Evolutionary conservation across 2,888 invertebrate genomes (phyloP).

Genomic region (Protophormia terraenovae): DNA sequence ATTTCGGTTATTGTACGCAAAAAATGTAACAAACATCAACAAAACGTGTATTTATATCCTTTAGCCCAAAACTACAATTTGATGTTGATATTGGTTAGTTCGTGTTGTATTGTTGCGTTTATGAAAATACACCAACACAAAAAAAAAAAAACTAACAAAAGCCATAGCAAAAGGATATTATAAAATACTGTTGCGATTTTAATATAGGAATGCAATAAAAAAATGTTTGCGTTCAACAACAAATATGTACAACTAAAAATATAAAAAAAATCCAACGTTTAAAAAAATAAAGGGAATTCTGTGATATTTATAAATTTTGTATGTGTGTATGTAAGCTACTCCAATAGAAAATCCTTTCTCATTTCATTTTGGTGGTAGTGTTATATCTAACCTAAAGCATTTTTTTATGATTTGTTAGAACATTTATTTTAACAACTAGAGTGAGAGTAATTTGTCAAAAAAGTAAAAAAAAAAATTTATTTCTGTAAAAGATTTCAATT

Average conservation of each 20-base stretch:
- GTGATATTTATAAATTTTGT: conserved; percentile 17
- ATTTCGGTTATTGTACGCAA: neutral
- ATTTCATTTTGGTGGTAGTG: neutral
- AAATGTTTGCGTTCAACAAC: conserved; percentile 10
- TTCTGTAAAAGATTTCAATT: conserved; percentile 14
- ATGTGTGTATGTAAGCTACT: neutral
- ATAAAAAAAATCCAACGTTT: conserved; percentile 2
- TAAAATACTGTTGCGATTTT: conserved; percentile 56
- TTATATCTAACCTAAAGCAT: conserved; percentile 35
- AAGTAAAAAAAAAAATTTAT: neutral
- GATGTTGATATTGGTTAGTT: conserved; percentile 9
- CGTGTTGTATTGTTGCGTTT: conserved; percentile 7
- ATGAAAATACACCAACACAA: neutral
- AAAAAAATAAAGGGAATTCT: conserved; percentile 7
- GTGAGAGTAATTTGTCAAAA: conserved; percentile 65
- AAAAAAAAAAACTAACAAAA: neutral
- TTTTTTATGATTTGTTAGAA: conserved; percentile 60
- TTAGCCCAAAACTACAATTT: conserved; percentile 38
- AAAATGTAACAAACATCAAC: neutral
- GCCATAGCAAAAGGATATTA: conserved; percentile 62
- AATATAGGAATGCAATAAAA: conserved; percentile 63
- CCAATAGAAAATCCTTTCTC: conserved; percentile 37
- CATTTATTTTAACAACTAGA: conserved; percentile 64
- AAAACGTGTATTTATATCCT: conserved; percentile 30
- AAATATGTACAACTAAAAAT: conserved; percentile 2